Evolutionary conservation across 2,888 invertebrate species (phyloP), one percentile per base, ranked within the genome.

Genomic region (Stenolophus ochropezus): DNA sequence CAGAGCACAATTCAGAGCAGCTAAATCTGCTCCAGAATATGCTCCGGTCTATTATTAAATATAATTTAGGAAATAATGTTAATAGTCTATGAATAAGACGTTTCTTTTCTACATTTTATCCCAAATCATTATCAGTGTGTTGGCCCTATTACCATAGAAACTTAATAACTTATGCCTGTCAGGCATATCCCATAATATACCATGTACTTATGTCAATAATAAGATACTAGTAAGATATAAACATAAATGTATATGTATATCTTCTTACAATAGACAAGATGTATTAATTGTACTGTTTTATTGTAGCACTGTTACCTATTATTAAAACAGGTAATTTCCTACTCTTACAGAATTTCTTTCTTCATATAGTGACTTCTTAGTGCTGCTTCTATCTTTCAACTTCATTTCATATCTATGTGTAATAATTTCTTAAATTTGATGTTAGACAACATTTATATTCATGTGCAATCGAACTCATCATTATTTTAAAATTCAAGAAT

Each of bases 221-320:
- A n/a, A n/a, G n/a, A n/a, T n/a, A n/a, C n/a, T 51, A 51, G 14
- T 51, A 51, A 1, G 51, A 11, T 8, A 6, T 8, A 42, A 2
- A 6, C 1, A 1, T 8, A 1, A 11, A 42, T 42, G 0, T 42
- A 6, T 2, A 2, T 42, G 11, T 42, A 11, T 33, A 33, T 4
- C 11, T 0, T 42, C 11, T 42, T 20, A 21, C 8, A 56, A 56
- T 56, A 20, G 56, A 21, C 1, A 21, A 14, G 33, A 21, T 71
- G 23, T 73, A 73, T 73, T 73, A 73, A 73, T 73, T 49, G 47
- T 11, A 73, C 42, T 77, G 47, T 77, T 77, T 77, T 77, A 77
- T 77, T 77, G 47, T 77, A 77, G 77, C 77, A 77, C 77, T 77
- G 77, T 77, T 77, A 77, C 33, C 77, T 77, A 21, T 77, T 77